A percentile compares a stretch with the other conserved stretches of the same genome.
phyloP scores from a whole-genome alignment of 2,888 invertebrate genomes.

The Polydrusus pterygomalis region DNA sequence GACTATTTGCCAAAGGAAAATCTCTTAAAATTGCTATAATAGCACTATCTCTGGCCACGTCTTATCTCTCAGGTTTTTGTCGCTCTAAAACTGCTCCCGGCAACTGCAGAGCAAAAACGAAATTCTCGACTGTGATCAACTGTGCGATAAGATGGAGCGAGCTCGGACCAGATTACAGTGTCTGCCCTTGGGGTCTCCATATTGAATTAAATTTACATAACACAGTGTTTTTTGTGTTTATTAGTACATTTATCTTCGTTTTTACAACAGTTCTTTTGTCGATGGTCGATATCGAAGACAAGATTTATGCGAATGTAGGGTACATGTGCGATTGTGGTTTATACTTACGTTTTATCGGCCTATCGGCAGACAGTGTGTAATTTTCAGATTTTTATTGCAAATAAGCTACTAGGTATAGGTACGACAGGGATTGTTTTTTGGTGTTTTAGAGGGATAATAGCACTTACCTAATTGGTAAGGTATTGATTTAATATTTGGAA shows the following conservation, averaged over 20 bases:
- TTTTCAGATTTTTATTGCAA: not conserved
- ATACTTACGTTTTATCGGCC: slow-evolving; percentile 11
- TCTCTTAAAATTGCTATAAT: slow-evolving; percentile 17
- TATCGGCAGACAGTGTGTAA: slow-evolving; percentile 4
- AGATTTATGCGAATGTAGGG: slow-evolving; percentile 39
- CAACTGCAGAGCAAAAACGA: slow-evolving; percentile 37
- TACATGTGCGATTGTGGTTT: slow-evolving; percentile 21
- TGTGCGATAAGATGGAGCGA: slow-evolving; percentile 47
- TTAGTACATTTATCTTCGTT: slow-evolving; percentile 51
- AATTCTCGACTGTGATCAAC: slow-evolving; percentile 35
- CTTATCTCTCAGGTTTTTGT: slow-evolving; percentile 30
- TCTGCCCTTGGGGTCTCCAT: slow-evolving; percentile 49
- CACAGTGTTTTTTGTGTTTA: slow-evolving; percentile 49
- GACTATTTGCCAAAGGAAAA: slow-evolving; percentile 13
- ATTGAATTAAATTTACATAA: slow-evolving; percentile 56
- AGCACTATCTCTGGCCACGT: slow-evolving; percentile 13
- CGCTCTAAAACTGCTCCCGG: slow-evolving; percentile 12
- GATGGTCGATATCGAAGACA: slow-evolving; percentile 35
- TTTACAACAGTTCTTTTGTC: slow-evolving; percentile 47
- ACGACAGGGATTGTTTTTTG: too few relatives aligned
- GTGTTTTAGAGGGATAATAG: too few relatives aligned
- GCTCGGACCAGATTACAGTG: slow-evolving; percentile 50
- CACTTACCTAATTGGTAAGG: too few relatives aligned
- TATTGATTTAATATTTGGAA: too few relatives aligned
- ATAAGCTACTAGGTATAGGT: not conserved